Conservation (phyloP, 1,140 invertebrate genomes). For the Aphidius gifuensis region DNA sequence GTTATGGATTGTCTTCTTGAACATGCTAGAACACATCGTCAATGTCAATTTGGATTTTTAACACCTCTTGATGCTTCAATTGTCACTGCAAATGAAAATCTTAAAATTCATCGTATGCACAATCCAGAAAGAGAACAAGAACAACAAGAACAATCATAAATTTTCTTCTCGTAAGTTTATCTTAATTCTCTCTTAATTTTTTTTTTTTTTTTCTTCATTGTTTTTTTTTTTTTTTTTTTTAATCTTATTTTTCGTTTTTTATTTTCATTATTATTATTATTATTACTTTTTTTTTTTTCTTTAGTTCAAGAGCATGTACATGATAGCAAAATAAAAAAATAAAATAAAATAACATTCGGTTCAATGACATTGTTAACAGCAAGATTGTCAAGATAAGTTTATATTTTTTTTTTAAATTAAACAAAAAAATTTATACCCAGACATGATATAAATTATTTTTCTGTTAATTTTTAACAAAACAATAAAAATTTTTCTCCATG, state of each 20-base stretch:
- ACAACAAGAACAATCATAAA: background rate
- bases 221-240: background rate
- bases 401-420: no score
- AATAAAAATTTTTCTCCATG: no score
- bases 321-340: no score
- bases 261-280: no score
- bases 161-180: background rate
- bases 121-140: background rate
- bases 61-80: constrained; percentile 71
- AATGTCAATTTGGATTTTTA: constrained; percentile 72
- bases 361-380: no score
- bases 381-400: no score
- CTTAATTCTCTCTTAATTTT: no score
- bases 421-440: no score
- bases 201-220: background rate
- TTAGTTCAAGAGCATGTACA: background rate
- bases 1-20: constrained; percentile 67
- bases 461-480: no score
- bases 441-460: no score
- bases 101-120: constrained; percentile 58
- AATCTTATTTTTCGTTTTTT: no score
- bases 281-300: background rate
- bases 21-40: constrained; percentile 60
- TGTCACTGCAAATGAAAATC: constrained; percentile 49
- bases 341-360: no score